Base-by-base conservation (phyloP, 2,113 vertebrate genomes). In the Grammomys surdaster region DNA sequence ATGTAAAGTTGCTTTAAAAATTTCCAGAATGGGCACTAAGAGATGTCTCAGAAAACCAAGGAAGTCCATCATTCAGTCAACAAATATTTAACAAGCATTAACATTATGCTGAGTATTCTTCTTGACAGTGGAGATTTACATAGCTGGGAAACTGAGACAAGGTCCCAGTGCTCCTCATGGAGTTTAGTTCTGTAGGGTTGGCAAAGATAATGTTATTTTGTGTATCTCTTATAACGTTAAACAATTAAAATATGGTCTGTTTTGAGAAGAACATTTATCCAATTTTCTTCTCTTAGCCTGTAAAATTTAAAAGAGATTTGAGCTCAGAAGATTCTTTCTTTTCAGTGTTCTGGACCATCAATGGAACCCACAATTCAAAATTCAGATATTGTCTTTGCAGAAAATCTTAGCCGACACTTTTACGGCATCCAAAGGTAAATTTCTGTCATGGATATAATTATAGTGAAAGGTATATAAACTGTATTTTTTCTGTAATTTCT, bases 361-460 rank as follows among this genome's bases (percentile, higher is more conserved):
- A 99, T 99, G 99, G 99, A 99, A 95, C 99, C 99, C 93, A 99
- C 99, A 77, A 99, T 99, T 98, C 98, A 99, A 81, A 99, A 98
- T 97, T 98, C 98, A 95, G 99, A 99, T 94, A 96, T 99, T 97
- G 99, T 99, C 88, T 99, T 99, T 98, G 99, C 99, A 88, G 99
- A 99, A 97, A 98, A 98, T 94, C 98, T 99, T 97, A 99, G 99
- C 97, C 99, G 99, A 63, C 99, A 99, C 98, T 99, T 99, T 92
- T 99, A 98, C 97, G 98, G 97, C 98, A 99, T 99, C 97, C 98
- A 99, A 98, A 99, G 99, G 99, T 99, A 88, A 88, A 51, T 70
- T 96, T 93, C 72, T 85, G 13, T 95, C 10, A 60, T 89, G n/a
- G 9, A 84, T 89, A 51, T 40, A 78, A 40, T 70, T 92, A 73